These are phyloP conservation scores for Drymonia ruficornis DNA, from an alignment of 2,888 invertebrate species.

Conservation along the genomic window DNA sequence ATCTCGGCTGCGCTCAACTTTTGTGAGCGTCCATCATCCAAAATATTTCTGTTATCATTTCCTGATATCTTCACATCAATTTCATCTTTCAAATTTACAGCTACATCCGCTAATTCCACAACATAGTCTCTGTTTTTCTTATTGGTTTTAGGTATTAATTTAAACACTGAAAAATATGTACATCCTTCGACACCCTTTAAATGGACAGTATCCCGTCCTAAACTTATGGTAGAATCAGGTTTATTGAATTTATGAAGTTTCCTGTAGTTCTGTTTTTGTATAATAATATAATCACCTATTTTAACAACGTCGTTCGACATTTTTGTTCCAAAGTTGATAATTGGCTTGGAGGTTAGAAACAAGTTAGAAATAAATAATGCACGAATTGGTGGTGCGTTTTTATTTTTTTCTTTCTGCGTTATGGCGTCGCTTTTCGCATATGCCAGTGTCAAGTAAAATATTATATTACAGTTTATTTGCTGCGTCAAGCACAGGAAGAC, in stretches of 20 bases:
- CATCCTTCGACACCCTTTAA: constrained; percentile 87
- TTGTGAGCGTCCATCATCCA: constrained; percentile 92
- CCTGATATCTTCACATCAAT: constrained; percentile 88
- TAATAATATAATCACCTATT: constrained; percentile 89
- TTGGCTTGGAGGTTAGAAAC: constrained; percentile 1
- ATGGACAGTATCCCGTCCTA: constrained; percentile 90
- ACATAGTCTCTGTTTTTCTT: constrained; percentile 84
- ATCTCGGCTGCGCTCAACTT: constrained; percentile 93
- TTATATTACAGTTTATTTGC: too few species aligned
- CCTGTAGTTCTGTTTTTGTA: constrained; percentile 91
- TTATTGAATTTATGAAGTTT: constrained; percentile 91
- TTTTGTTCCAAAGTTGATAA: background rate
- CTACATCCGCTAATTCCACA: constrained; percentile 79
- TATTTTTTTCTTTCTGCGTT: too few species aligned
- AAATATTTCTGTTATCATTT: constrained; percentile 92
- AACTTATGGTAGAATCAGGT: constrained; percentile 84
- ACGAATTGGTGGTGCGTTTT: too few species aligned
- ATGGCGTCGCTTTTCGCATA: too few species aligned
- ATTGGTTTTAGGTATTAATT: constrained; percentile 87
- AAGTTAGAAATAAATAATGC: too few species aligned
- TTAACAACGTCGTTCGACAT: constrained; percentile 73
- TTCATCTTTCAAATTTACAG: constrained; percentile 81
- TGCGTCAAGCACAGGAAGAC: too few species aligned
- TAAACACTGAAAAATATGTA: constrained; percentile 90
- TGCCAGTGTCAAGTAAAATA: too few species aligned